These are phyloP conservation scores for Atta texana DNA, from an alignment of 1,140 invertebrate genomes.

Conservation along the genomic window DNA sequence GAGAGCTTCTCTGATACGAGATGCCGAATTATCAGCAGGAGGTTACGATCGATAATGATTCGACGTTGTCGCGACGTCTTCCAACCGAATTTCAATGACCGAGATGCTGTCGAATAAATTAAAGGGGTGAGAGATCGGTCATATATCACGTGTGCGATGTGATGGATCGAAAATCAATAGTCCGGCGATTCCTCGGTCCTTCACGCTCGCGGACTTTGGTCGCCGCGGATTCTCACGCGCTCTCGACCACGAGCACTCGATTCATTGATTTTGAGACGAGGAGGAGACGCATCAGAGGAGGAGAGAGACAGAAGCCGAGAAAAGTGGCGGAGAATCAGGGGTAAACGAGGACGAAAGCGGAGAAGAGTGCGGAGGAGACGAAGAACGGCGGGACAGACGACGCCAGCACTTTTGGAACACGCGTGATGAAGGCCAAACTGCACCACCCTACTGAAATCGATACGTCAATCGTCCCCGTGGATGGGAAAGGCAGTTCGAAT, in stretches of 20 bases:
- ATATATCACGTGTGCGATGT: not conserved
- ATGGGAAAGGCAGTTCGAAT: conserved; percentile 71
- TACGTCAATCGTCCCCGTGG: conserved; percentile 79
- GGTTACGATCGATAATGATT: conserved; percentile 26
- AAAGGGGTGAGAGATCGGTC: not conserved
- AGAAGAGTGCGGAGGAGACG: conserved; percentile 10
- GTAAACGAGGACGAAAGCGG: conserved; percentile 4
- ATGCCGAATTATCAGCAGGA: conserved; percentile 2
- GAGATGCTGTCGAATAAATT: conserved; percentile 10
- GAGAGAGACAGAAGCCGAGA: not conserved
- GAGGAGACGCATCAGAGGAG: not conserved
- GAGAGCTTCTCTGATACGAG: not conserved
- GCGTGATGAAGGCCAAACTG: conserved; percentile 79
- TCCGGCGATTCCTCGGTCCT: not conserved
- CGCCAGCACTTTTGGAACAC: conserved; percentile 78
- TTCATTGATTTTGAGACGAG: conserved; percentile 57
- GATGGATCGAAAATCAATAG: conserved; percentile 4
- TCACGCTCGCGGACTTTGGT: not conserved
- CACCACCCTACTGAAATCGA: conserved; percentile 80
- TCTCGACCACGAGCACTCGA: conserved; percentile 49
- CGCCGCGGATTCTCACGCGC: conserved; percentile 29
- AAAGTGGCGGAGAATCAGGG: not conserved
- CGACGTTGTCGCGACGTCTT: not conserved
- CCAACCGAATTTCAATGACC: not conserved
- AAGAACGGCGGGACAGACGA: conserved; percentile 70